phyloP scores from a whole-genome alignment of 2,113 vertebrate genomes.

The Spilogale gracilis region DNA sequence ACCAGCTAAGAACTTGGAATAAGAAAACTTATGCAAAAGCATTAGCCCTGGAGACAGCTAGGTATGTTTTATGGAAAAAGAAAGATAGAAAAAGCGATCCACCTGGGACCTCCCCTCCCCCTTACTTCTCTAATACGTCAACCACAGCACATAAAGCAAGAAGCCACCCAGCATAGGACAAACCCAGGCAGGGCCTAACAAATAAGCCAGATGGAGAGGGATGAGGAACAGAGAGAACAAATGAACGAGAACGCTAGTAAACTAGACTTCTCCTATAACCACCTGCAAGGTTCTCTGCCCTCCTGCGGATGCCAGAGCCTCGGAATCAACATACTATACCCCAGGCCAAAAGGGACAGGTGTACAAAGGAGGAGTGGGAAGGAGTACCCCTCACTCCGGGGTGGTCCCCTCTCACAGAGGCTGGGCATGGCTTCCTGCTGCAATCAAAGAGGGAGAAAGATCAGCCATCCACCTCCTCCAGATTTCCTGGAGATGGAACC shows the following conservation, averaged over 20 bases:
- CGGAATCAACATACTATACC: neutral
- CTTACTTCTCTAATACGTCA: slow-evolving; percentile 45
- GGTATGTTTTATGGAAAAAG: slow-evolving; percentile 50
- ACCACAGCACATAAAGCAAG: neutral
- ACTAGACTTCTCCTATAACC: neutral
- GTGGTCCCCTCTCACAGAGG: neutral
- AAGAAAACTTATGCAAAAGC: slow-evolving; percentile 59
- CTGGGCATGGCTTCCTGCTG: neutral
- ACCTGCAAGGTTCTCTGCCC: neutral
- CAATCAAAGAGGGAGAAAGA: neutral
- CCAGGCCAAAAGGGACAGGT: neutral
- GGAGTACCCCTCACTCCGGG: neutral
- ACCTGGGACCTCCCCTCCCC: slow-evolving; percentile 10
- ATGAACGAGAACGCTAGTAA: neutral
- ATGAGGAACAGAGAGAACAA: neutral
- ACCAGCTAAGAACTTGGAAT: slow-evolving; percentile 76
- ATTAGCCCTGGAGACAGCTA: slow-evolving; percentile 39
- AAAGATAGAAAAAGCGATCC: neutral
- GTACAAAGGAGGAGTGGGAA: neutral
- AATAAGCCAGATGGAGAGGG: neutral
- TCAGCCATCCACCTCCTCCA: neutral
- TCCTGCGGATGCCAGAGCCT: neutral
- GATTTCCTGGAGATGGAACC: neutral
- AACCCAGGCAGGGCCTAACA: neutral
- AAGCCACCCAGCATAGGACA: neutral